phyloP scores from a whole-genome alignment of 2,113 vertebrate species.

The Pluvialis apricaria region DNA sequence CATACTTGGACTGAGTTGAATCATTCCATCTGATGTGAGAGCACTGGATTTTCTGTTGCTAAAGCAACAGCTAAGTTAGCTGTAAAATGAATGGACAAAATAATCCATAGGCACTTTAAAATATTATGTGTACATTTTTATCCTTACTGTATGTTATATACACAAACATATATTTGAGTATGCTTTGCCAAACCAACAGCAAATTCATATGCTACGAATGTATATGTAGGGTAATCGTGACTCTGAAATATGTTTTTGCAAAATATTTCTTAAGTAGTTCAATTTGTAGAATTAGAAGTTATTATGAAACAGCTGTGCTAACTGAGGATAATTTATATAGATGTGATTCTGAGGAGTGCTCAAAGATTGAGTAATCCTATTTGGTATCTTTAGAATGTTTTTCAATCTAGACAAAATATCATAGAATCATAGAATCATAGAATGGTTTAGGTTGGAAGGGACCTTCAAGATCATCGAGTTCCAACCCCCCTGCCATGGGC shows the following conservation, averaged over 20 bases:
- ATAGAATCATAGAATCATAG: too few species aligned
- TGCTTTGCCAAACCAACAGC: background rate
- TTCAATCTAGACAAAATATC: background rate
- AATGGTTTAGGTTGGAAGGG: too few species aligned
- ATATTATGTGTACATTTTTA: background rate
- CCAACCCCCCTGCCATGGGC: too few species aligned
- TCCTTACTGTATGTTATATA: background rate
- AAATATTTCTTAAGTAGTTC: background rate
- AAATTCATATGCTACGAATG: background rate
- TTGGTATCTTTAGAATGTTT: background rate
- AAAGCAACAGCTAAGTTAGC: background rate
- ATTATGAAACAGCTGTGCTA: background rate
- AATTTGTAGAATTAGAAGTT: background rate
- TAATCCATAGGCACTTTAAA: background rate
- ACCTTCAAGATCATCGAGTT: too few species aligned
- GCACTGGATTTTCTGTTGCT: conserved; percentile 2
- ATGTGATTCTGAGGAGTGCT: background rate
- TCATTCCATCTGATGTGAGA: background rate
- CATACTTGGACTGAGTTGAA: background rate
- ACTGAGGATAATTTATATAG: background rate
- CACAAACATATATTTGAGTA: background rate
- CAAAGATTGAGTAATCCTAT: background rate
- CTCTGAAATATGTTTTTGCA: background rate
- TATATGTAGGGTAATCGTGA: background rate
- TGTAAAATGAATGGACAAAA: background rate